phyloP scores from a whole-genome alignment of 2,888 invertebrate genomes.

The Pristionchus exspectatus region DNA sequence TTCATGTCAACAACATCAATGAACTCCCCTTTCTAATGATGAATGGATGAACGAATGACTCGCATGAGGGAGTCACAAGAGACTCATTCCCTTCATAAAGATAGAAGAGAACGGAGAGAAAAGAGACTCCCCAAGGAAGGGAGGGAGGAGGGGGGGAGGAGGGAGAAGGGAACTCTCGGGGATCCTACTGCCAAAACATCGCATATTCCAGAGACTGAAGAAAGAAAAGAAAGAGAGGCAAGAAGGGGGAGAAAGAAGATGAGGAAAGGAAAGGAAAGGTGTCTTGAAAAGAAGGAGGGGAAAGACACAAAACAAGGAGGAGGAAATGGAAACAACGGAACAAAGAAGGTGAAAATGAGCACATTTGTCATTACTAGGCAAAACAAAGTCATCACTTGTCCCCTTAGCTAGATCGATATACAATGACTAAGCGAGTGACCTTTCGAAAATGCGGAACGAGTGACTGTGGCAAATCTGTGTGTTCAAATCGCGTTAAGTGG shows the following conservation, averaged over 20 bases:
- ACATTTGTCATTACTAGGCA: background rate
- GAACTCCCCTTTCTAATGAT: background rate
- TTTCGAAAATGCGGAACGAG: background rate
- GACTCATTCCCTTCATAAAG: background rate
- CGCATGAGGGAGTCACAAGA: background rate
- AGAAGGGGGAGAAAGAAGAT: background rate
- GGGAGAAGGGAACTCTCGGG: background rate
- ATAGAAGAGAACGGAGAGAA: background rate
- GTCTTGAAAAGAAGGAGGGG: background rate
- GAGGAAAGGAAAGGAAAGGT: background rate
- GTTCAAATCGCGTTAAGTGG: background rate
- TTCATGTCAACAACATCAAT: background rate
- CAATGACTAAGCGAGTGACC: background rate
- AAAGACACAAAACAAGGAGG: background rate
- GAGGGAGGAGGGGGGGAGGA: background rate
- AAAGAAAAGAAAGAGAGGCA: background rate
- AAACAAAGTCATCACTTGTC: background rate
- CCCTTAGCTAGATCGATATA: background rate
- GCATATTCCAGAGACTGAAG: constrained; percentile 19
- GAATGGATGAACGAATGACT: background rate
- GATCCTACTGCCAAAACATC: constrained; percentile 25
- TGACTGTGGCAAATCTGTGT: background rate
- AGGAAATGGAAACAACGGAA: background rate
- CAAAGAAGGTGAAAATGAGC: background rate
- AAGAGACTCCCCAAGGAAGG: background rate